Evolutionary conservation across 2,888 invertebrate genomes (phyloP), one percentile per base, ranked within the genome.

Genomic region (Acrobasis consociella): DNA sequence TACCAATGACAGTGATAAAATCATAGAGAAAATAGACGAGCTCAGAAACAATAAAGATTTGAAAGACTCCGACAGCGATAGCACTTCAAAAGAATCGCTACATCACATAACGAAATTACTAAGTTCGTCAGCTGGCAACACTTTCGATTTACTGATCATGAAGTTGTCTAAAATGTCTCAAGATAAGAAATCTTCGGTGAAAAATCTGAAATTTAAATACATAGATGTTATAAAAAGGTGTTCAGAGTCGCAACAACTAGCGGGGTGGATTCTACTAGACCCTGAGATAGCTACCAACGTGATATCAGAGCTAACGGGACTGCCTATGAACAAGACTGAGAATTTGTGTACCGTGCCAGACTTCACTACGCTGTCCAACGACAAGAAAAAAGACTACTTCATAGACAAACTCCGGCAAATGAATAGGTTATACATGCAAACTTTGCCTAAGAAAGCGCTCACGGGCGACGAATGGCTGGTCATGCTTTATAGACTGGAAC

Each of bases 391-490:
- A 1, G 83, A 86, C 15, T 87, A 87, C 64, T 92, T 93, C 62
- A 71, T 90, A 1, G 80, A 78, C 0, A 76, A 85, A 49, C 60
- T 93, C 1, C 79, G 73, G 37, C 83, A 83, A 42, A 84, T 91
- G 69, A 92, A 91, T 60, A 80, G 75, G 39, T 70, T 77, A 1
- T 92, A 88, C 60, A 87, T 92, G 82, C 79, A 82, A n/a, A 83
- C 83, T 0, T 69, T 93, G 13, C 88, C 91, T 0, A 90, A 87
- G 65, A 82, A 83, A 13, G 78, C 73, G 0, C 63, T 91, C 0
- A 81, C 85, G 0, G 88, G 87, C 0, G 90, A 91, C 63, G 91
- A 93, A 15, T 93, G 92, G 93, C 58, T 93, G 0, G 85, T 91
- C 0, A 83, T 90, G 77, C 53, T 93, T 5, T 90, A 87, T 49